Evolutionary conservation across 2,113 vertebrate species (phyloP).

Genomic region (Oenanthe melanoleuca): DNA sequence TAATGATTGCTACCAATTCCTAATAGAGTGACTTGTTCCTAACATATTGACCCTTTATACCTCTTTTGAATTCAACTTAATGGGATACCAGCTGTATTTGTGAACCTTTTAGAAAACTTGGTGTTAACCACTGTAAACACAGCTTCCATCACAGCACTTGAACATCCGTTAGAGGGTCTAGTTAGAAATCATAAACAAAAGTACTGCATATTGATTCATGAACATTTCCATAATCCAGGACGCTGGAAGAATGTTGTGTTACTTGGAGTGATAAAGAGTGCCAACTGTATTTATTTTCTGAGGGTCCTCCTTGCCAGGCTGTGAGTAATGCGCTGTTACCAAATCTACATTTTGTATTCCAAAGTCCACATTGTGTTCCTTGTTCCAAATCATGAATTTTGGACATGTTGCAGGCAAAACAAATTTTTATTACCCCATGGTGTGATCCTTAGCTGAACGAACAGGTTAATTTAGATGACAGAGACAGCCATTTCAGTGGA

Average conservation of each 20-base stretch:
- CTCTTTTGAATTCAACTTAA: neutral
- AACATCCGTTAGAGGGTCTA: constrained; percentile 14
- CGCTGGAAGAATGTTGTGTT: constrained; percentile 19
- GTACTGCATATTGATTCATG: constrained; percentile 25
- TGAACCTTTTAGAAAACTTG: neutral
- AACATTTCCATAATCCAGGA: constrained; percentile 18
- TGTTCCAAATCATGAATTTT: constrained; percentile 61
- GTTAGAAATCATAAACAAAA: constrained; percentile 39
- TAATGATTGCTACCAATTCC: neutral
- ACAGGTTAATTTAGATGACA: constrained; percentile 38
- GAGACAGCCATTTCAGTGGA: neutral
- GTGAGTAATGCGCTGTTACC: neutral
- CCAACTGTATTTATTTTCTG: constrained; percentile 64
- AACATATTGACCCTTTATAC: neutral
- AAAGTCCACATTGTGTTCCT: constrained; percentile 34
- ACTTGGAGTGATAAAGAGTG: constrained; percentile 54
- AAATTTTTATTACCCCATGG: constrained; percentile 22
- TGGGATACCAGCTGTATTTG: neutral
- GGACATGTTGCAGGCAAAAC: neutral
- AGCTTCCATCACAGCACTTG: neutral
- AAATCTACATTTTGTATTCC: constrained; percentile 57
- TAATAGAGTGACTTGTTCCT: neutral
- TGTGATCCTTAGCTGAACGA: constrained; percentile 39
- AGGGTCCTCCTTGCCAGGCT: constrained; percentile 11
- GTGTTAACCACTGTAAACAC: neutral